Base-by-base conservation (phyloP, 1,140 invertebrate genomes). In the Drosophila sturtevanti region DNA sequence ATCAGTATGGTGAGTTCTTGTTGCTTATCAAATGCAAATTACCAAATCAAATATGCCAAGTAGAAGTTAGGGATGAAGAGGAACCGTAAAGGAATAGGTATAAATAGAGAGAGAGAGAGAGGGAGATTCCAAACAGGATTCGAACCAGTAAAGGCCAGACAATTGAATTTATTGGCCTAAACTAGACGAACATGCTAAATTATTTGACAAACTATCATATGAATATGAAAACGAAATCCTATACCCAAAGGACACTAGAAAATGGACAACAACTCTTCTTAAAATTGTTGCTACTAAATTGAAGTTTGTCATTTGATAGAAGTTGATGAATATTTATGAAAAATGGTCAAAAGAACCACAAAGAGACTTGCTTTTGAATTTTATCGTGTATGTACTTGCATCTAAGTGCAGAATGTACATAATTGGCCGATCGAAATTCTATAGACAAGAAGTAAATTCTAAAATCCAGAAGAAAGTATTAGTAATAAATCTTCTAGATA, bases 1-100 rank as follows among this genome's bases (percentile, higher is more conserved):
- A 44, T 44, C 11, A n/a, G 9, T 22, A 16, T 21, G 58, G 27
- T 14, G 24, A 56, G 68, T 52, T 27, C 51, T 66, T 59, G 52
- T 65, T 72, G 82, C 82, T 87, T 86, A 85, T 85, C 81, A 80
- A 85, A 81, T 81, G 81, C 82, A 86, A 86, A 86, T 86, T 82
- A 81, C 68, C 75, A 87, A 79, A 79, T 81, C 78, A 85, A 85
- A 85, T 85, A 84, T 84, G 77, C 81, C 77, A 62, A 54, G 64
- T 31, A 31, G 56, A n/a, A 9, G 54, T 24, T 24, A 44, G 38
- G 11, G 65, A 11, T 44, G 38, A 41, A 44, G 59, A 7, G 27
- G 7, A 31, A 31, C 5, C 3, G 5, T 3, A 31, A 6, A 31
- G 27, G 3, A 31, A 31, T 31, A 31, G 27, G 27, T 1, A 14